A percentile compares a stretch with the other conserved stretches of the same genome.
Conservation (phyloP, 2,888 invertebrate species). For the Tinea semifulvella region DNA sequence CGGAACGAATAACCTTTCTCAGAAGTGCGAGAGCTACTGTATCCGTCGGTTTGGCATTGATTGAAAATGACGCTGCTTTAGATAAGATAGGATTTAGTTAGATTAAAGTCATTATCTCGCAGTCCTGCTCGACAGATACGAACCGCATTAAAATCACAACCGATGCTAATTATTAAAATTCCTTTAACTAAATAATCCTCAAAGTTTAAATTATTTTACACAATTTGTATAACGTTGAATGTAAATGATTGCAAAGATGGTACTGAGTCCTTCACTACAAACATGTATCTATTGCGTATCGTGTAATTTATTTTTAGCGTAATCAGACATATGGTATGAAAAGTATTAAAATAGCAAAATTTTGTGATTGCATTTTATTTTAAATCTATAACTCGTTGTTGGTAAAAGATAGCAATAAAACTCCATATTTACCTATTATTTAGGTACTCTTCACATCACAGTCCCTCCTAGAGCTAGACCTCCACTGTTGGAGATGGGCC, state of each 20-base stretch:
- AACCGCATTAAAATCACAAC: slow-evolving; percentile 2
- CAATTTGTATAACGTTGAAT: slow-evolving; percentile 8
- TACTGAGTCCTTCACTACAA: not conserved
- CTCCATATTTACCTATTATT: too few species aligned
- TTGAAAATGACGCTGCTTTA: slow-evolving; percentile 47
- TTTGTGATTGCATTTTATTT: too few species aligned
- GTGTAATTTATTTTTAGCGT: slow-evolving; percentile 7
- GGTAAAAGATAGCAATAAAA: too few species aligned
- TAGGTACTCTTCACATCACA: too few species aligned
- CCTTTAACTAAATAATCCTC: slow-evolving; percentile 1
- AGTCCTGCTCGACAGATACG: slow-evolving; percentile 7
- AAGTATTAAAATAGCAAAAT: not conserved
- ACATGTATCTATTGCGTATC: slow-evolving; percentile 2
- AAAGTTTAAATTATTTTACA: not conserved
- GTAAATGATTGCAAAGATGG: slow-evolving; percentile 1
- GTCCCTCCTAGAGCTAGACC: too few species aligned
- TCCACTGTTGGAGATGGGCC: too few species aligned
- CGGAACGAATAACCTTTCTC: slow-evolving; percentile 5
- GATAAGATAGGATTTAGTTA: slow-evolving; percentile 41
- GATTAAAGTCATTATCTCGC: slow-evolving; percentile 12
- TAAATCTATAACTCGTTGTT: too few species aligned
- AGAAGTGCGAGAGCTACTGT: slow-evolving; percentile 21
- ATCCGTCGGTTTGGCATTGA: slow-evolving; percentile 51
- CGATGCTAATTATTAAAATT: slow-evolving; percentile 2
- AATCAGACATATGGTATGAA: not conserved